Percentiles rank a stretch among this genome's conserved stretches.
phyloP scores from a whole-genome alignment of 2,113 vertebrate genomes.

The Heteronetta atricapilla region DNA sequence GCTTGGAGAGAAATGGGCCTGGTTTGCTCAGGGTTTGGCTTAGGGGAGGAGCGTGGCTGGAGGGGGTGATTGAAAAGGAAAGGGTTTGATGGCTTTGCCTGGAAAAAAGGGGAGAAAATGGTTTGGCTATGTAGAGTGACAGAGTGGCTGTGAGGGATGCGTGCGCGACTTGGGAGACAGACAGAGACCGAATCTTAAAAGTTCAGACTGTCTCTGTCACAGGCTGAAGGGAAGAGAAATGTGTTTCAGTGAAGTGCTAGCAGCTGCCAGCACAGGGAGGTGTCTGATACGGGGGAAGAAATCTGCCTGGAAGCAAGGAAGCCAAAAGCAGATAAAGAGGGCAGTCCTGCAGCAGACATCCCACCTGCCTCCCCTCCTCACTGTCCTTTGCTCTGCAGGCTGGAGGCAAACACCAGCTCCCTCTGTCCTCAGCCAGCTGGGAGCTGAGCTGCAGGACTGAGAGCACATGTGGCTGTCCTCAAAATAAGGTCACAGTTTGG shows the following conservation, averaged over 20 bases:
- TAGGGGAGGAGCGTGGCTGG: background rate
- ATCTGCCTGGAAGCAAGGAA: background rate
- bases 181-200: background rate
- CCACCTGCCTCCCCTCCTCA: background rate
- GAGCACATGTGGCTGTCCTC: constrained; percentile 47
- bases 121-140: background rate
- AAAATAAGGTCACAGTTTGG: background rate
- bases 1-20: background rate
- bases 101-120: background rate
- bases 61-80: background rate
- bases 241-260: background rate
- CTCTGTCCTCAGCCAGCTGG: background rate
- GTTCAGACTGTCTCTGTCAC: background rate
- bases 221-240: background rate
- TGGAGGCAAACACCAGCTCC: background rate
- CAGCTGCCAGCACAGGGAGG: background rate
- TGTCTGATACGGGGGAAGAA: background rate
- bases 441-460: background rate
- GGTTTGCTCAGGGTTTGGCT: background rate
- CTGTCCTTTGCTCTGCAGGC: background rate
- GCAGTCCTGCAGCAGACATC: background rate
- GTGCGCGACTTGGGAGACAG: background rate
- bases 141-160: background rate
- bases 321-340: background rate
- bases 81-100: background rate